These are phyloP conservation scores for Pachymerium ferrugineum DNA, from an alignment of 2,888 invertebrate genomes.

Conservation along the genomic window DNA sequence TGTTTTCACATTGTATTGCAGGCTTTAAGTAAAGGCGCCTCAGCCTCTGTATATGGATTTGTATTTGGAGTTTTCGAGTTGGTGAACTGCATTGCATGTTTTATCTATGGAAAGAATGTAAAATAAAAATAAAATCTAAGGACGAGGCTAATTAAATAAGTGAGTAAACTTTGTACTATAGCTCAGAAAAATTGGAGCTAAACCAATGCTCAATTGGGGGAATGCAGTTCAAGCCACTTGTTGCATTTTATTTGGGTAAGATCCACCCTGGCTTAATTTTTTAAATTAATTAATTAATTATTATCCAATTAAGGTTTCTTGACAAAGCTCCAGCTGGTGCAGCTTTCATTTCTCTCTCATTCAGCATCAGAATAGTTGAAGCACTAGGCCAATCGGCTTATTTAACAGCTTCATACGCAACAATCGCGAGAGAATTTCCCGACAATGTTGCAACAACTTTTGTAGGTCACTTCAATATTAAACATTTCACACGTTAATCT, in stretches of 20 bases:
- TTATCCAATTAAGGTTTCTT: constrained; percentile 23
- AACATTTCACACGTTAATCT: background rate
- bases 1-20: too few relatives aligned
- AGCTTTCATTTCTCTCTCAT: constrained; percentile 70
- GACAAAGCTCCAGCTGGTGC: constrained; percentile 49
- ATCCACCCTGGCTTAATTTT: background rate
- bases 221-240: constrained; percentile 76
- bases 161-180: constrained; percentile 40
- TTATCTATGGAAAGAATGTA: constrained; percentile 55
- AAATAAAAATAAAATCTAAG: background rate
- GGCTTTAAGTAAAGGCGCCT: constrained; percentile 75
- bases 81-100: constrained; percentile 73
- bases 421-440: constrained; percentile 82
- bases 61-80: constrained; percentile 83
- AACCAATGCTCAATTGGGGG: constrained; percentile 73
- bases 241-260: constrained; percentile 74
- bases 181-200: constrained; percentile 71
- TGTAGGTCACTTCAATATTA: too few relatives aligned
- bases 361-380: constrained; percentile 71
- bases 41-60: constrained; percentile 74
- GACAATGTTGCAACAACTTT: constrained; percentile 78
- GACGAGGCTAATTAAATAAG: background rate
- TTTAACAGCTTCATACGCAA: constrained; percentile 77
- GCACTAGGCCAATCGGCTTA: constrained; percentile 82
- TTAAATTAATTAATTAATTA: background rate